Evolutionary conservation across 2,113 vertebrate species (phyloP), one percentile per base, ranked within the genome.

Genomic region (Plotosus lineatus): DNA sequence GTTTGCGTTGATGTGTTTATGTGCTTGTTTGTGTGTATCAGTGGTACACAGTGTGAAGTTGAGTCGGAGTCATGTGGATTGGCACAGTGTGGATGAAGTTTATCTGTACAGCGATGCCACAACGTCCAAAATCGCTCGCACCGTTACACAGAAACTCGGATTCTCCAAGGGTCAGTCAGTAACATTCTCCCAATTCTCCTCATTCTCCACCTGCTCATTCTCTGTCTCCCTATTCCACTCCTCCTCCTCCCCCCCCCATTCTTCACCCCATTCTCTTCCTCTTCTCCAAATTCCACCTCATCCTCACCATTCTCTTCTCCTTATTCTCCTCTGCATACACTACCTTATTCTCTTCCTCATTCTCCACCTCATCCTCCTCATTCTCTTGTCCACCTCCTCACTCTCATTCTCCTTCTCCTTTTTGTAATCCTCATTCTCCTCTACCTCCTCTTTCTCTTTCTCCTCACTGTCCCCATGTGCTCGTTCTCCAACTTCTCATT

Each of bases 71-170:
- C 97, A 98, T 0, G 96, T 98, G 86, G 97, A 98, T 87, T 98
- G 97, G 97, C 95, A 98, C 89, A 95, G 95, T 40, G 90, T 98
- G 89, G 95, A 98, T 21, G 96, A 98, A 80, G 97, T 98, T 0
- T 98, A 98, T 87, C 93, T 98, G 21, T 98, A 98, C 92, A 98
- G 97, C 15, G 97, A 98, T 15, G 95, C 96, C 81, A 98, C 97
- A 14, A 98, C 97, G 11, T 98, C 96, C 81, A 98, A 98, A 92
- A 98, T 98, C 51, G 96, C 97, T 55, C 93, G 97, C 82, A 97
- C 93, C 2, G 96, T 98, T 68, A 97, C 95, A 2, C 97, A 97
- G 82, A 98, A 96, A 86, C 87, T 98, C 86, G 97, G 97, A 2
- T 98, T 98, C 91, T 98, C 97, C 82, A 98, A 98, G 95, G 96